phyloP scores from a whole-genome alignment of 2,113 vertebrate genomes.

The Gadus chalcogrammus region DNA sequence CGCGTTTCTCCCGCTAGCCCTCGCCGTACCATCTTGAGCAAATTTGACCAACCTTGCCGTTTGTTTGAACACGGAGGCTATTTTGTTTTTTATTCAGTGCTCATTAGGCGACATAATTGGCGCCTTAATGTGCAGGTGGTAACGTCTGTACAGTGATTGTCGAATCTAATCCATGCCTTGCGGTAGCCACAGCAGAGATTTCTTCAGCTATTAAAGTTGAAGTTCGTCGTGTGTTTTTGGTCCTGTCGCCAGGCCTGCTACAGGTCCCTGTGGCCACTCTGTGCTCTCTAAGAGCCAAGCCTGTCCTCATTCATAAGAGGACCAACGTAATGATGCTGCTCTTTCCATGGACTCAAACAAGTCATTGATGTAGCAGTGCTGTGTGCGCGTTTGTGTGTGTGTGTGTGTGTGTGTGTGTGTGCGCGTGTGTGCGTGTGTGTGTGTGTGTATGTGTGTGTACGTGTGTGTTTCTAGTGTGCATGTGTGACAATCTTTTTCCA shows the following conservation, averaged over 20 bases:
- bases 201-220: too few relatives aligned
- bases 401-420: not conserved
- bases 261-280: constrained; percentile 26
- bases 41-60: too few relatives aligned
- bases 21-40: not conserved
- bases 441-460: not conserved
- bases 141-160: too few relatives aligned
- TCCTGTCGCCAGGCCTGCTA: constrained; percentile 22
- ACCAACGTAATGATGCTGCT: constrained; percentile 32
- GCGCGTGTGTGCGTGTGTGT: not conserved
- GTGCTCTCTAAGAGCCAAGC: not conserved
- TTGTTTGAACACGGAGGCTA: too few relatives aligned
- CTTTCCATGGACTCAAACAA: constrained; percentile 42
- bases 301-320: constrained; percentile 27
- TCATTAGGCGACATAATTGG: too few relatives aligned
- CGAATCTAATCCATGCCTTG: too few relatives aligned
- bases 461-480: not conserved
- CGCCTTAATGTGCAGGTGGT: too few relatives aligned
- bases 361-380: not conserved
- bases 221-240: not conserved
- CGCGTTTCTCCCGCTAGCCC: constrained; percentile 28
- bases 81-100: too few relatives aligned
- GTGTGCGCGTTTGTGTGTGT: too few relatives aligned
- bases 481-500: not conserved
- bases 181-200: too few relatives aligned